Conservation (phyloP, 2,888 invertebrate species). For the Torymus auratus region DNA sequence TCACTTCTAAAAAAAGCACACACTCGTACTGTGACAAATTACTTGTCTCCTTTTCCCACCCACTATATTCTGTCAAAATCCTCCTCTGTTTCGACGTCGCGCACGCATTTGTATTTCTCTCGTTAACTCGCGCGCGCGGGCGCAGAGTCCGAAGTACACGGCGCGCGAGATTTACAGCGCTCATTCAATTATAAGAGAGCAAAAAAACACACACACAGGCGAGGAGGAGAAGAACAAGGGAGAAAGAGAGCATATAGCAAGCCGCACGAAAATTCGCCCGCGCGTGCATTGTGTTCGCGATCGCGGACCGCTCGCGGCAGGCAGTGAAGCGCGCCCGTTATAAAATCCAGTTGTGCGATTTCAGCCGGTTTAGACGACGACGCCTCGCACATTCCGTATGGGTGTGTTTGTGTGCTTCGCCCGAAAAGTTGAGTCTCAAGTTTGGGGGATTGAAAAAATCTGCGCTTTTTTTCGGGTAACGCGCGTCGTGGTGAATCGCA, state of each 20-base stretch:
- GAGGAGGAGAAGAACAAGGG: constrained; percentile 2
- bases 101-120: constrained; percentile 18
- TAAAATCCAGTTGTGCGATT: constrained; percentile 38
- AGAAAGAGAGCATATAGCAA: constrained; percentile 6
- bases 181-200: constrained; percentile 21
- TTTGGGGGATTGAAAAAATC: no score
- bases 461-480: no score
- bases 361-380: constrained; percentile 12
- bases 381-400: background rate
- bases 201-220: background rate
- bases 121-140: background rate
- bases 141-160: no score
- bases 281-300: constrained; percentile 12
- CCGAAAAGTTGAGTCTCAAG: no score
- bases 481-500: no score
- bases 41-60: no score
- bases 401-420: no score
- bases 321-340: constrained; percentile 35
- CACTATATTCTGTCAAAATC: background rate
- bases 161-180: constrained; percentile 16
- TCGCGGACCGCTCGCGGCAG: constrained; percentile 13
- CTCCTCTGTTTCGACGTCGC: background rate
- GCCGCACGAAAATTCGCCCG: constrained; percentile 22
- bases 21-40: no score
- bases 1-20: no score